Percentiles rank a stretch among this genome's conserved stretches.
Evolutionary conservation across 2,888 invertebrate species (phyloP).

Genomic region (Cerastoderma edule): DNA sequence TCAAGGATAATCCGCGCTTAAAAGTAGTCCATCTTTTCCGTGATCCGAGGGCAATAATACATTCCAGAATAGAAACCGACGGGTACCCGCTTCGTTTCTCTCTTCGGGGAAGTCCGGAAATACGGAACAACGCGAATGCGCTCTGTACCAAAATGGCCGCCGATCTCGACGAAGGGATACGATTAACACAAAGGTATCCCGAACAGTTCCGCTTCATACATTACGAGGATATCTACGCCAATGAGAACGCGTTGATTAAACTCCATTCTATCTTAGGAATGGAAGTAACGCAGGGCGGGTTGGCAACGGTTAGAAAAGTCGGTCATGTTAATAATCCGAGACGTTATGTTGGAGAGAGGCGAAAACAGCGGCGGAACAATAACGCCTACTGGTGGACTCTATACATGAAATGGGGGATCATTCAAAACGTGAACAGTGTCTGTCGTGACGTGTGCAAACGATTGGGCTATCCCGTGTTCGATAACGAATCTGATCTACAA

Average conservation of each 20-base stretch:
- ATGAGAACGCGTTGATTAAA: slow-evolving; percentile 32
- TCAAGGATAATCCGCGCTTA: slow-evolving; percentile 34
- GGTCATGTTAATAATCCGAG: slow-evolving; percentile 14
- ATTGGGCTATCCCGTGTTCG: slow-evolving; percentile 36
- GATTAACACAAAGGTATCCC: slow-evolving; percentile 35
- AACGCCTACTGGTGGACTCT: slow-evolving; percentile 51
- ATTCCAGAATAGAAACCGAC: slow-evolving; percentile 46
- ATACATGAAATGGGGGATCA: slow-evolving; percentile 35
- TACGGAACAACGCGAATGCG: slow-evolving; percentile 31
- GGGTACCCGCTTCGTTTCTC: slow-evolving; percentile 36
- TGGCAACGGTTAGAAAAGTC: not conserved
- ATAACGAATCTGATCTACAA: not conserved
- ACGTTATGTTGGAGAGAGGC: not conserved
- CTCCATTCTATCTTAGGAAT: slow-evolving; percentile 38
- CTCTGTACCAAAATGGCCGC: slow-evolving; percentile 54
- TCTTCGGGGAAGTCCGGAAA: slow-evolving; percentile 9
- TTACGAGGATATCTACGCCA: slow-evolving; percentile 49
- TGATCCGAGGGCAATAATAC: slow-evolving; percentile 54
- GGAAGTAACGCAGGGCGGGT: not conserved
- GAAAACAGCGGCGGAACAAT: slow-evolving; percentile 25
- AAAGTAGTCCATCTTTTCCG: slow-evolving; percentile 52
- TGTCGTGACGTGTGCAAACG: slow-evolving; percentile 28
- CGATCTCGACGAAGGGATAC: slow-evolving; percentile 32
- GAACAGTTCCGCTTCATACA: slow-evolving; percentile 39
- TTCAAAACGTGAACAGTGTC: slow-evolving; percentile 23